Evolutionary conservation across 2,113 vertebrate species (phyloP).

Genomic region (Sapajus apella): DNA sequence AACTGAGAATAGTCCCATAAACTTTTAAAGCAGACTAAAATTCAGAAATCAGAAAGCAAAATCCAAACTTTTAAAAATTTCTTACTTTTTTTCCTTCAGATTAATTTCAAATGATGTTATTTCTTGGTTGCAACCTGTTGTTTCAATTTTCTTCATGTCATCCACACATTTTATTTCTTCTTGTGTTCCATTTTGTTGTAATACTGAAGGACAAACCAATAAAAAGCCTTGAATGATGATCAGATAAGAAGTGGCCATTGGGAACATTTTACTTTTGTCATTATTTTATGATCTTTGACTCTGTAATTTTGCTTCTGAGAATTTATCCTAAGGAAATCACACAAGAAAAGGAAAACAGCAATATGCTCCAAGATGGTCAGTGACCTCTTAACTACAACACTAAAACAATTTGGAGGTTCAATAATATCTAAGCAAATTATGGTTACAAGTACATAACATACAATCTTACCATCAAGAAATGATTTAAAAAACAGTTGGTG

Average conservation of each 20-base stretch:
- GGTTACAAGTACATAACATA: neutral
- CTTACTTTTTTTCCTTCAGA: conserved; percentile 94
- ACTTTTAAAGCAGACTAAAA: conserved; percentile 61
- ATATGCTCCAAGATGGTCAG: neutral
- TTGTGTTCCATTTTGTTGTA: conserved; percentile 81
- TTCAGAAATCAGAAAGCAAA: conserved; percentile 56
- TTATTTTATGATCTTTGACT: conserved; percentile 42
- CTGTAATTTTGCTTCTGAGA: conserved; percentile 20
- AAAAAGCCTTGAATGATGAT: conserved; percentile 60
- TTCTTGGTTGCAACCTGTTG: conserved; percentile 75
- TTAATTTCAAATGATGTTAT: conserved; percentile 93
- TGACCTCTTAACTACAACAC: neutral
- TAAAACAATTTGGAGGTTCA: conserved; percentile 6
- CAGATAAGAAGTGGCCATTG: conserved; percentile 35
- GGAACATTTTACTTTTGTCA: conserved; percentile 42
- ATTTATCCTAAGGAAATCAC: conserved; percentile 41
- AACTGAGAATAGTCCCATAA: conserved; percentile 45
- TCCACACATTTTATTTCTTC: conserved; percentile 68
- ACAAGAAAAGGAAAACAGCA: neutral
- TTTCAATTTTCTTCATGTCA: conserved; percentile 77
- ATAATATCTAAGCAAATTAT: conserved; percentile 36
- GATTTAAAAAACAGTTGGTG: neutral
- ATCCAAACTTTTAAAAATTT: conserved; percentile 55
- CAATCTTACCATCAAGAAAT: conserved; percentile 29
- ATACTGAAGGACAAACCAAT: conserved; percentile 83